A percentile compares a stretch with the other conserved stretches of the same genome.
Conservation (phyloP, 2,113 vertebrate genomes). For the Dryoscopus gambensis region DNA sequence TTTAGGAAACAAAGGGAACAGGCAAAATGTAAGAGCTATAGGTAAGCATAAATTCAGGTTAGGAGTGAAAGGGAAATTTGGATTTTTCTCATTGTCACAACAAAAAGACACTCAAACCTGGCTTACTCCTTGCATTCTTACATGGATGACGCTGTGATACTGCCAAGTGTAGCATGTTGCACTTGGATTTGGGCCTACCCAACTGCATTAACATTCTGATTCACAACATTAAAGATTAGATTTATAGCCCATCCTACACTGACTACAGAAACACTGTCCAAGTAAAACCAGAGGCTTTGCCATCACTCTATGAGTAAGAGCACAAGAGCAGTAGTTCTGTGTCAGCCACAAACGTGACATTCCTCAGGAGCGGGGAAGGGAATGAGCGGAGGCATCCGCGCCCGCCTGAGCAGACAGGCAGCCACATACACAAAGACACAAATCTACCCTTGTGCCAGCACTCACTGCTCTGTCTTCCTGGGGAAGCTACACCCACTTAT, state of each 20-base stretch:
- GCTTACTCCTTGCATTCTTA: background rate
- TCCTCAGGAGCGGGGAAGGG: background rate
- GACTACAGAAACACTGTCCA: background rate
- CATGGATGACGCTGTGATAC: background rate
- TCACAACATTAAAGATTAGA: background rate
- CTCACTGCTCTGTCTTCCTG: background rate
- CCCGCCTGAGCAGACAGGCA: background rate
- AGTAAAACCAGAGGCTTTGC: background rate
- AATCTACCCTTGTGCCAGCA: background rate
- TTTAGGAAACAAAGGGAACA: background rate
- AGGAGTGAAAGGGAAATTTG: background rate
- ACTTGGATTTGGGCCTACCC: background rate
- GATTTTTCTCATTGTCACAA: background rate
- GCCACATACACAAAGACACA: background rate
- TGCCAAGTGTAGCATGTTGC: background rate
- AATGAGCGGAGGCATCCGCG: accelerated
- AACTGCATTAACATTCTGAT: background rate
- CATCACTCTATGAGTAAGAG: background rate
- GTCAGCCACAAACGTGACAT: background rate
- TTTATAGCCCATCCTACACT: background rate
- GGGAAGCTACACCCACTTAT: background rate
- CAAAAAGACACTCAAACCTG: background rate
- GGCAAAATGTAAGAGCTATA: background rate
- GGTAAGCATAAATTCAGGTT: background rate
- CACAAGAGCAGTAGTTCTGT: background rate